phyloP scores from a whole-genome alignment of 2,113 vertebrate species.

The Pongo pygmaeus region DNA sequence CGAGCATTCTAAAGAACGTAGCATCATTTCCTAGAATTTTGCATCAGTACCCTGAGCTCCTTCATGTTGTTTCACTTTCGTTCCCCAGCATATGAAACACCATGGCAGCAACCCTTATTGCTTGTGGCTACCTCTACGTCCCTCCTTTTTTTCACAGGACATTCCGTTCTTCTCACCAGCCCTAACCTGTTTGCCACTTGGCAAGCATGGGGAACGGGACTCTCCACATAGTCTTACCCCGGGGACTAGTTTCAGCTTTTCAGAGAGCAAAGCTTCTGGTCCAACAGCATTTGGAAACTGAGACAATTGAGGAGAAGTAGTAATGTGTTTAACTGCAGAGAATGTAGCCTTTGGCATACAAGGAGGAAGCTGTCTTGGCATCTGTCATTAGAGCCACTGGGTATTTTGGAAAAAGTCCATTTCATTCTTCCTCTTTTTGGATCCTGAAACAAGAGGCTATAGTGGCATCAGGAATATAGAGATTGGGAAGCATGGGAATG shows the following conservation, averaged over 20 bases:
- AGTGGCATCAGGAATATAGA: neutral
- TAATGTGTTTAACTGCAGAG: neutral
- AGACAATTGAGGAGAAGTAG: neutral
- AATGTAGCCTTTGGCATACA: neutral
- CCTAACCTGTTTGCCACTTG: slow-evolving; percentile 60
- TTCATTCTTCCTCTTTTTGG: neutral
- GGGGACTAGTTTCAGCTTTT: neutral
- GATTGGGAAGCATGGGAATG: neutral
- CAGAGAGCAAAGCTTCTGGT: neutral
- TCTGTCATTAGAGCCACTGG: neutral
- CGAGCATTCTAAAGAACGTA: neutral
- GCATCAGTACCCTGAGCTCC: neutral
- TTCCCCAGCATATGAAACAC: neutral
- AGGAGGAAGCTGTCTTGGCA: neutral
- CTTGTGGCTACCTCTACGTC: neutral
- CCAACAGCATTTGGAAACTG: neutral
- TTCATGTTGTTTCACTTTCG: neutral
- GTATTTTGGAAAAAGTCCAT: neutral
- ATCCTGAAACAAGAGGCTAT: neutral
- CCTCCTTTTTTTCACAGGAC: slow-evolving; percentile 19
- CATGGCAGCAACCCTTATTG: too few species aligned
- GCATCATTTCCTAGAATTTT: neutral
- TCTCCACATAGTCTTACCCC: neutral
- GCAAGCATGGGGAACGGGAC: neutral
- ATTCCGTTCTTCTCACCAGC: slow-evolving; percentile 45